phyloP scores from a whole-genome alignment of 2,888 invertebrate genomes.

The Anarsia innoxiella region DNA sequence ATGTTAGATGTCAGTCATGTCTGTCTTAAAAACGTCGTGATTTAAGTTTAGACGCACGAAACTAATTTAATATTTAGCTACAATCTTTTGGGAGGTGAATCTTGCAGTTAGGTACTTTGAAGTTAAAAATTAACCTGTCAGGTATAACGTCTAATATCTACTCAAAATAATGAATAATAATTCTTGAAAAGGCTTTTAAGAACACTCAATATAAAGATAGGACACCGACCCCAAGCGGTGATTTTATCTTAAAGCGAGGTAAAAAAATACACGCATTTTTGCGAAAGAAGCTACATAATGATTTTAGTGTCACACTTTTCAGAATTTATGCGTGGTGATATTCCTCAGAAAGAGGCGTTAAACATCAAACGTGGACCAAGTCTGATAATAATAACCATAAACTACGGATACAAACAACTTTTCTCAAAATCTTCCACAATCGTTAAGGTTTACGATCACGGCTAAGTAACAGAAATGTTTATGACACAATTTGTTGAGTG shows the following conservation, averaged over 20 bases:
- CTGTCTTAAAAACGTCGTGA: too few species aligned
- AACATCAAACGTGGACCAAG: conserved; percentile 7
- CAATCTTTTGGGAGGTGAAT: too few species aligned
- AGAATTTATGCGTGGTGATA: conserved; percentile 10
- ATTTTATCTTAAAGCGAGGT: conserved; percentile 41
- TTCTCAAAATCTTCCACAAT: conserved; percentile 5
- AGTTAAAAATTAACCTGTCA: too few species aligned
- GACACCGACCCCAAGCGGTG: conserved; percentile 21
- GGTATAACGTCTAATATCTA: too few species aligned
- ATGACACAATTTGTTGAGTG: conserved; percentile 3
- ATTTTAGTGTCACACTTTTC: conserved; percentile 8
- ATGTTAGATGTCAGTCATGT: too few species aligned
- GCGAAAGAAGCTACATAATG: conserved; percentile 30
- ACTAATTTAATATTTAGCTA: too few species aligned
- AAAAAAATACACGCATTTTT: conserved; percentile 36
- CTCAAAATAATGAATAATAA: conserved; percentile 13
- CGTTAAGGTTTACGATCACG: conserved; percentile 8
- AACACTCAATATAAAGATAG: conserved; percentile 27
- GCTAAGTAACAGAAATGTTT: conserved; percentile 7
- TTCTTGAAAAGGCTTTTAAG: conserved; percentile 25
- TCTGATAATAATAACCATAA: conserved; percentile 4
- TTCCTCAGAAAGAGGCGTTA: conserved; percentile 5
- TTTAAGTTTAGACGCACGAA: too few species aligned
- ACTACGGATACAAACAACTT: conserved; percentile 5
- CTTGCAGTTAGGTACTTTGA: too few species aligned